Percentiles rank a stretch among this genome's conserved stretches.
phyloP scores from a whole-genome alignment of 2,797 vertebrate genomes.

The Artibeus lituratus region DNA sequence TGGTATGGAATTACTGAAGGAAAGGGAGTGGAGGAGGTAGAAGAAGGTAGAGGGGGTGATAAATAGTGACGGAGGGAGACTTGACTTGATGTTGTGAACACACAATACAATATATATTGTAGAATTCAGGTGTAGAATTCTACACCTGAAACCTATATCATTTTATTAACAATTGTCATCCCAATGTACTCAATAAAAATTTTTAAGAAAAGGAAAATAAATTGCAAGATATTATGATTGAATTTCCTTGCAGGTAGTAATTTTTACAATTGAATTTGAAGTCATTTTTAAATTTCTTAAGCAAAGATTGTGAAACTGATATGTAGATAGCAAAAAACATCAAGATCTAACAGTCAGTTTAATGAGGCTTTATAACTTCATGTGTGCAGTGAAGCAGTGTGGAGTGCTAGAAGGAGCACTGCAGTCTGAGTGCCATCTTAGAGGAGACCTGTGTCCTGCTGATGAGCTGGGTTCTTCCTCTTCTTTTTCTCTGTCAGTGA shows the following conservation, averaged over 20 bases:
- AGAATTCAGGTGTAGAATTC: too few species aligned
- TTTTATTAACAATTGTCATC: neutral
- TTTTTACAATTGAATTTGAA: constrained; percentile 51
- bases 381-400: neutral
- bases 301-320: neutral
- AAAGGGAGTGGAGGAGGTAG: neutral
- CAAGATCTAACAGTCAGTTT: neutral
- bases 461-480: neutral
- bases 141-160: neutral
- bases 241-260: constrained; percentile 68
- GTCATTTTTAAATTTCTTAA: constrained; percentile 11
- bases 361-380: neutral
- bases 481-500: neutral
- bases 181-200: neutral
- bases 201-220: neutral
- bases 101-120: too few species aligned
- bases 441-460: neutral
- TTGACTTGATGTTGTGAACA: too few species aligned
- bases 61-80: too few species aligned
- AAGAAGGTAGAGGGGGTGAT: neutral
- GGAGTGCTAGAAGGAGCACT: neutral
- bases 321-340: neutral
- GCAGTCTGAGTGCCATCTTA: neutral
- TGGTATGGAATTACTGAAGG: neutral
- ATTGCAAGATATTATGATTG: constrained; percentile 32